Conservation (phyloP, 2,113 vertebrate species). For the Plectropomus leopardus region DNA sequence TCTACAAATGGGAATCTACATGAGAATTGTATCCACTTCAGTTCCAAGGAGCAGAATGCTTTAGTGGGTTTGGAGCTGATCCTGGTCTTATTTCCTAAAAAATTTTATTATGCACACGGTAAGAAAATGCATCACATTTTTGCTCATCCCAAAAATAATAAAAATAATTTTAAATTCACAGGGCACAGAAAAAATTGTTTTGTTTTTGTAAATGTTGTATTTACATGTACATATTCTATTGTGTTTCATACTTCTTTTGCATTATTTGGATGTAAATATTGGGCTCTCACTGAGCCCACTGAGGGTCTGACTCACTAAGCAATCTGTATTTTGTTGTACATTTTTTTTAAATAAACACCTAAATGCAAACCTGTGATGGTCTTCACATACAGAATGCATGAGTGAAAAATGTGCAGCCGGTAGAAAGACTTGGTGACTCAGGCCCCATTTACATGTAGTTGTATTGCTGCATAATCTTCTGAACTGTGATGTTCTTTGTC, state of each 20-base stretch:
- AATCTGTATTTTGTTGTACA: constrained; percentile 55
- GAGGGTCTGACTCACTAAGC: constrained; percentile 60
- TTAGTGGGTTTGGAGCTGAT: constrained; percentile 23
- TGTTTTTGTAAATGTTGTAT: constrained; percentile 75
- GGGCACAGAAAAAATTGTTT: constrained; percentile 41
- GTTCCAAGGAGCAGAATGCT: constrained; percentile 30
- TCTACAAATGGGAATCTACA: constrained; percentile 55
- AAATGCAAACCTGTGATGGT: constrained; percentile 56
- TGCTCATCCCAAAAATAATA: constrained; percentile 29
- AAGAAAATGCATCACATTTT: constrained; percentile 37
- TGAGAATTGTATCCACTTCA: constrained; percentile 14
- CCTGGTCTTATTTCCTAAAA: constrained; percentile 15
- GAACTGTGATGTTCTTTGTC: constrained; percentile 72
- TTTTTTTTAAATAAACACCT: constrained; percentile 32
- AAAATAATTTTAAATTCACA: constrained; percentile 33
- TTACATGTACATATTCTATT: constrained; percentile 76
- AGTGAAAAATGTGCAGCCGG: constrained; percentile 34
- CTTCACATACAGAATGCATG: constrained; percentile 39
- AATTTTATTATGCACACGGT: constrained; percentile 47
- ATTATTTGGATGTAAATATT: constrained; percentile 67
- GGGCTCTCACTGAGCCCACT: constrained; percentile 24
- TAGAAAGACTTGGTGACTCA: constrained; percentile 68
- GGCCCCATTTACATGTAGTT: constrained; percentile 61
- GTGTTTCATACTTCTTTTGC: constrained; percentile 71
- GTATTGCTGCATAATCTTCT: constrained; percentile 67